These are phyloP conservation scores for Zoanthus gigantus DNA, from an alignment of 92 coral and sea anemone genomes.

Conservation along the genomic window DNA sequence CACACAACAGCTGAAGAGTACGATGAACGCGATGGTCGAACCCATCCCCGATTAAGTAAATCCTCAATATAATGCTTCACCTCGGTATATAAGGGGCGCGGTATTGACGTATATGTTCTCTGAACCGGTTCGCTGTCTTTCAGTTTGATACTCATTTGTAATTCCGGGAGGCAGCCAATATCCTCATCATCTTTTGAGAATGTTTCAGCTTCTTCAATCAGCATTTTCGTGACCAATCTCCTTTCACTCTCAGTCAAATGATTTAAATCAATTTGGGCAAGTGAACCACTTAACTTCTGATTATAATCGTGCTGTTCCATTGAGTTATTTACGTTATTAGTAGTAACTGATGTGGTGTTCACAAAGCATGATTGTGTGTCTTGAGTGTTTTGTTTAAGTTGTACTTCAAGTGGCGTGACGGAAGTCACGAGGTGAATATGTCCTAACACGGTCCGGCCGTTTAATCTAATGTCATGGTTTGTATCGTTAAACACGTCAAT, in stretches of 20 bases:
- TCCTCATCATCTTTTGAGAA: conserved; percentile 66
- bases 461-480: conserved; percentile 4
- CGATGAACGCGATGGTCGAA: conserved; percentile 57
- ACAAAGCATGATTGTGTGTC: conserved; percentile 8
- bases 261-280: conserved; percentile 59
- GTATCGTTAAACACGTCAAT: conserved; percentile 13
- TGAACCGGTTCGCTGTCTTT: conserved; percentile 64
- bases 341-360: conserved; percentile 15
- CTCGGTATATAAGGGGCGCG: conserved; percentile 64
- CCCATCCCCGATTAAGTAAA: conserved; percentile 61
- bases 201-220: conserved; percentile 69
- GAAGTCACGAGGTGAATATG: conserved; percentile 8
- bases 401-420: conserved; percentile 24
- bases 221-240: conserved; percentile 55
- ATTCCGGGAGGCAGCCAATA: conserved; percentile 54
- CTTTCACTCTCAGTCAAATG: conserved; percentile 58
- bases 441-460: conserved; percentile 12
- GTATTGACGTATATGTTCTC: conserved; percentile 54
- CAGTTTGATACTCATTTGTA: conserved; percentile 58
- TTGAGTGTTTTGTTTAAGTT: conserved; percentile 20
- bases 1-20: conserved; percentile 51
- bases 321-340: conserved; percentile 3
- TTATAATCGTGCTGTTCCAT: neutral
- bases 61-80: conserved; percentile 60
- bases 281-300: conserved; percentile 40